Base-by-base conservation (phyloP, 2,113 vertebrate species). In the Scartelaos histophorus region DNA sequence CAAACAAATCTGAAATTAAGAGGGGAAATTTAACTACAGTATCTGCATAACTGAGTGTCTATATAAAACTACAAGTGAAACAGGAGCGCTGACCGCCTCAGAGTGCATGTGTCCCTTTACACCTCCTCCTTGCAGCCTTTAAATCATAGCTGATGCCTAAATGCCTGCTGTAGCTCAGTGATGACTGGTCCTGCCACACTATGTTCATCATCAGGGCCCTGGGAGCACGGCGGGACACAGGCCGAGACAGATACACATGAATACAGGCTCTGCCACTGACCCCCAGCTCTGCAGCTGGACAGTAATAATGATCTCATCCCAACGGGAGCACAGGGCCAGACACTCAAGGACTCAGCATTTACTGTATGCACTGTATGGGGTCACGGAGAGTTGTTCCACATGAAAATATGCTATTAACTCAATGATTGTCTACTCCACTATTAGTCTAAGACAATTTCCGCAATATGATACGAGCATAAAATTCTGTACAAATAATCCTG, bases 271-370 rank as follows among this genome's bases (percentile, higher is more conserved):
- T 72, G 66, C 74, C 73, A 35, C 75, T 86, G 76, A 84, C 89
- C 87, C 79, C 57, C 83, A 87, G 85, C 74, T 87, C 74, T 74
- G 80, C 83, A 88, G 69, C 81, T 71, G 75, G 83, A 85, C 83
- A 87, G 79, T 85, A 87, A 86, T 83, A 84, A 91, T 90, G 88
- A 92, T 90, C 91, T 91, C 89, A 91, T 87, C 83, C 80, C 75
- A 82, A 76, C 76, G 84, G 81, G 85, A 79, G 79, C 22, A 47
- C 10, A 67, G 83, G 88, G 88, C 66, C 35, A 83, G 78, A 71
- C 74, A 56, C 83, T 87, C 88, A 91, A 90, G 88, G 87, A 85
- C 90, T 79, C 9, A 66, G 51, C 43, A 35, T 69, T 65, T 25
- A 64, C 17, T n/a, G 34, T 38, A 35, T 38, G 29, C 10, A 38